A percentile compares a stretch with the other conserved stretches of the same genome.
phyloP scores from a whole-genome alignment of 2,888 invertebrate species.

The Troglohyphantes excavatus region DNA sequence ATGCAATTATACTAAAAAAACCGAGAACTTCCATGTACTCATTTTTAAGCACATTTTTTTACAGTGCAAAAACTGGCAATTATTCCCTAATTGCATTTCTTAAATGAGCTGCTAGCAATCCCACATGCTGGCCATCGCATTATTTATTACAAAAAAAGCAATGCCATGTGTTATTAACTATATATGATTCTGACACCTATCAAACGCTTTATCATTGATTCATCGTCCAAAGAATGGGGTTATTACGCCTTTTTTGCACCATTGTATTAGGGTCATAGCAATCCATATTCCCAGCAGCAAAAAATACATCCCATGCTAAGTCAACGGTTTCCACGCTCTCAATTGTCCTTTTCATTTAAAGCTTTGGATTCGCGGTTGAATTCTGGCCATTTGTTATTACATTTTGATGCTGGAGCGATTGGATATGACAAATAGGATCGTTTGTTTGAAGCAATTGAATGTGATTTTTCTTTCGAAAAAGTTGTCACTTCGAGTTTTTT shows the following conservation, averaged over 20 bases:
- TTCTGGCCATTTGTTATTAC: not conserved
- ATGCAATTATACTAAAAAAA: too few species aligned
- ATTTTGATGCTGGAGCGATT: not conserved
- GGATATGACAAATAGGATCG: conserved; percentile 12
- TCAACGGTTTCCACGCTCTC: not conserved
- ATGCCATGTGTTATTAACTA: not conserved
- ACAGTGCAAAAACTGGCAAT: too few species aligned
- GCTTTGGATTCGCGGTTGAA: not conserved
- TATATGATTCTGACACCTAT: not conserved
- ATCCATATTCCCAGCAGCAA: conserved; percentile 5
- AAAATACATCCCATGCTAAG: not conserved
- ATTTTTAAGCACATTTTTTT: too few species aligned
- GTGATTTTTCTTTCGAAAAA: not conserved
- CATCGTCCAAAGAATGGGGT: conserved; percentile 29
- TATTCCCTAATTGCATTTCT: too few species aligned
- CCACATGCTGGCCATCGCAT: not conserved
- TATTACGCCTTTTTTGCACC: conserved; percentile 6
- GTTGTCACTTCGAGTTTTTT: not conserved
- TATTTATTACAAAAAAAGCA: not conserved
- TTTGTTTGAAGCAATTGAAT: not conserved
- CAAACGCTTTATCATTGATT: conserved; percentile 41
- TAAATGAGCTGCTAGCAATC: too few species aligned
- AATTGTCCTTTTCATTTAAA: not conserved
- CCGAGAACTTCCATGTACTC: too few species aligned
- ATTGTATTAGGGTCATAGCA: conserved; percentile 1